A percentile compares a stretch with the other conserved stretches of the same genome.
Evolutionary conservation across 2,888 invertebrate species (phyloP).

Genomic region (Electrophaes corylata): DNA sequence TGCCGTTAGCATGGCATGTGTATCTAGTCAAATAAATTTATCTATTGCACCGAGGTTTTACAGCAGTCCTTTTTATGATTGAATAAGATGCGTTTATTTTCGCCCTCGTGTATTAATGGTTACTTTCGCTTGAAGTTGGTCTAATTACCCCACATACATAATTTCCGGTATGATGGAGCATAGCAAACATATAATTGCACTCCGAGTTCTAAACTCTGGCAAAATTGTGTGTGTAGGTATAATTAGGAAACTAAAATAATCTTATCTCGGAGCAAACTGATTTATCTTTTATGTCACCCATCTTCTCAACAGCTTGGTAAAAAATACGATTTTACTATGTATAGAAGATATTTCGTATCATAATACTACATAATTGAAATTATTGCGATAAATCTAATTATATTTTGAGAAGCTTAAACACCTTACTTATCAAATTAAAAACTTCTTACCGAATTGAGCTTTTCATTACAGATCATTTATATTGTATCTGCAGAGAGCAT

Average conservation of each 20-base stretch:
- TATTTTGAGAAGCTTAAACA: too few species aligned
- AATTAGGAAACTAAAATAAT: slow-evolving; percentile 18
- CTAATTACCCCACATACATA: slow-evolving; percentile 36
- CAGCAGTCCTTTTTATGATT: slow-evolving; percentile 46
- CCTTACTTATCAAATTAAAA: too few species aligned
- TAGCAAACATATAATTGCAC: slow-evolving; percentile 19
- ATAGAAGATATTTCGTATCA: too few species aligned
- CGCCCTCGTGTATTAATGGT: slow-evolving; percentile 41
- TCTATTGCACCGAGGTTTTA: slow-evolving; percentile 38
- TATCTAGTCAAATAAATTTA: slow-evolving; percentile 4
- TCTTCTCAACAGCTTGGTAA: slow-evolving; percentile 4
- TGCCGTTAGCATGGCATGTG: slow-evolving; percentile 25
- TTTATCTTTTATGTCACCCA: slow-evolving; percentile 18
- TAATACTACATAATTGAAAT: too few species aligned
- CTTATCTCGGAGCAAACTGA: slow-evolving; percentile 22
- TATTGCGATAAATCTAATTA: too few species aligned
- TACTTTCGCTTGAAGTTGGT: slow-evolving; percentile 36
- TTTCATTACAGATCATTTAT: too few species aligned
- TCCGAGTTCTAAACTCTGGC: slow-evolving; percentile 29
- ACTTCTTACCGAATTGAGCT: too few species aligned
- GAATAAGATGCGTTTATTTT: slow-evolving; percentile 52
- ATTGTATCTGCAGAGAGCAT: too few species aligned
- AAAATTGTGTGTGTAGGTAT: slow-evolving; percentile 13
- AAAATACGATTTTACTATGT: not conserved
- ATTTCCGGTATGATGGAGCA: slow-evolving; percentile 34